Base-by-base conservation (phyloP, 2,888 invertebrate genomes). In the Pogonocherus hispidulus region DNA sequence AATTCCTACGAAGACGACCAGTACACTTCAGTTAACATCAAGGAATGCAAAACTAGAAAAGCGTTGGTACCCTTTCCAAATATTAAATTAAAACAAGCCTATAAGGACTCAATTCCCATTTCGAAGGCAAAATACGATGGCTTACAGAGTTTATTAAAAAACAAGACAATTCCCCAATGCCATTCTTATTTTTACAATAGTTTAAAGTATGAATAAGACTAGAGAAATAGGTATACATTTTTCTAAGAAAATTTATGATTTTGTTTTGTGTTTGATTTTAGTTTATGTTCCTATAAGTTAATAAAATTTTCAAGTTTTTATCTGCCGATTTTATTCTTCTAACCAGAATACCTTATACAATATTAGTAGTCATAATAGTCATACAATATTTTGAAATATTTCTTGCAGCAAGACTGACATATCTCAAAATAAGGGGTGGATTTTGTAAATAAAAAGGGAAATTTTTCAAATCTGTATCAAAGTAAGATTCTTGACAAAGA, bases 1-100 rank as follows among this genome's bases (percentile, higher is more conserved):
- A 67, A 37, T 20, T 63, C 67, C n/a, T 67, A 67, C 22, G 23
- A 20, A 54, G 63, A 67, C 9, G n/a, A 27, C 19, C 2, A 59
- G 46, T 59, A 59, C 16, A 46, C 14, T 18, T 27, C 14, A n/a
- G 46, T 59, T 59, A 22, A 59, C 14, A 19, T 59, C 27, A 59
- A 14, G 22, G 44, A 59, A 59, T 19, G 27, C 6, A 16, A n/a
- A 11, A 44, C 46, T n/a, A 35, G 59, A 59, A 23, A 18, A 19
- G 8, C 46, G 44, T 37, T 37, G 11, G n/a, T 41, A 19, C 18
- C 59, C 27, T 59, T 59, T 18, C 37, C n/a, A 37, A 35, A 55
- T 18, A 20, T 55, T 20, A 9, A 55, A 20, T 18, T 55, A 32
- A 18, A 55, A 35, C 32, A 16, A 32, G 55, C 55, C 20, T 55